A percentile compares a stretch with the other conserved stretches of the same genome.
These are phyloP conservation scores for Monochamus saltuarius DNA, from an alignment of 1,140 invertebrate genomes.

Conservation along the genomic window DNA sequence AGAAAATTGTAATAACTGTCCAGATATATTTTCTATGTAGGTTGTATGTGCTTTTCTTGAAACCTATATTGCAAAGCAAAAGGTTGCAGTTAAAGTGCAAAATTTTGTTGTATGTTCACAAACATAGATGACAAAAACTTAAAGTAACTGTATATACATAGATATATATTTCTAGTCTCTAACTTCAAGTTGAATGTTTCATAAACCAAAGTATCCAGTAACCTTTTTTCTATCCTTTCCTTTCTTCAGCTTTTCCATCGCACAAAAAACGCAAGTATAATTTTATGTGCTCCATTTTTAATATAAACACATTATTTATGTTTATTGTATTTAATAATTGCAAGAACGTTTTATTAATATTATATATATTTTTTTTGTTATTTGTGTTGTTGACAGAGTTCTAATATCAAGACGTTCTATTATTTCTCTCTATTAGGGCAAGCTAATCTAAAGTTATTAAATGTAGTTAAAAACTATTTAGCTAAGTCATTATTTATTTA, in stretches of 20 bases:
- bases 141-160: too few species aligned
- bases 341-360: slow-evolving; percentile 24
- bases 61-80: too few species aligned
- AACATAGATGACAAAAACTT: too few species aligned
- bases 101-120: too few species aligned
- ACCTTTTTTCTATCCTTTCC: slow-evolving; percentile 17
- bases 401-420: slow-evolving; percentile 14
- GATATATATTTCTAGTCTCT: too few species aligned
- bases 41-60: too few species aligned
- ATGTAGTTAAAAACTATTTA: neutral
- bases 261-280: slow-evolving; percentile 40
- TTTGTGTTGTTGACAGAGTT: slow-evolving; percentile 30
- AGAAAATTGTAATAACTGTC: too few species aligned
- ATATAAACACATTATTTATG: slow-evolving; percentile 5
- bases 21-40: too few species aligned
- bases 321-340: slow-evolving; percentile 8
- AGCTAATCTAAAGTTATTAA: too few species aligned
- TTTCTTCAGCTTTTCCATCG: slow-evolving; percentile 33
- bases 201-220: slow-evolving; percentile 29
- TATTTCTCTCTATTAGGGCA: neutral
- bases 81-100: too few species aligned
- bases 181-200: too few species aligned
- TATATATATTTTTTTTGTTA: slow-evolving; percentile 32
- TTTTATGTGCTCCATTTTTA: slow-evolving; percentile 18
- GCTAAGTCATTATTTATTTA: slow-evolving; percentile 6